These are phyloP conservation scores for Geodia barretti DNA, from an alignment of 37 sponge, comb jelly and placozoan genomes.

Conservation along the genomic window DNA sequence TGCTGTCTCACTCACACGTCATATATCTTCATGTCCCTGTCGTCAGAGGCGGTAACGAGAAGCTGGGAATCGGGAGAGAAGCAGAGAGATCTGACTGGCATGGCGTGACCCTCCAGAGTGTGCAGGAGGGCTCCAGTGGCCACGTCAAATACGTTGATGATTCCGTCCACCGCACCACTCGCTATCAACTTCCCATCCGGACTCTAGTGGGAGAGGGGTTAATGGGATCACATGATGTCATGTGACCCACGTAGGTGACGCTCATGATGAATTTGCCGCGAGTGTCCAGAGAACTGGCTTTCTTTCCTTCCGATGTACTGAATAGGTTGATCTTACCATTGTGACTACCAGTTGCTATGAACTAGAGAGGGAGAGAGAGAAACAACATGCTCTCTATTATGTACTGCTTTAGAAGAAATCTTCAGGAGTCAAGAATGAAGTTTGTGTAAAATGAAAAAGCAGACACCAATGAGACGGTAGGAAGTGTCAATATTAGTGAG, in stretches of 20 bases:
- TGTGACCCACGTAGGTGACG: constrained; percentile 82
- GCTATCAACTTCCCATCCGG: constrained; percentile 93
- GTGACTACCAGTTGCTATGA: constrained; percentile 95
- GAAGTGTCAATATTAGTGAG: too few relatives aligned
- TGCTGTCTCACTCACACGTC: constrained; percentile 73
- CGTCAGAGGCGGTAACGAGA: constrained; percentile 95
- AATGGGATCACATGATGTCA: not conserved
- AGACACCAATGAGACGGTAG: not conserved
- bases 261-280: constrained; percentile 96
- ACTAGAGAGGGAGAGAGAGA: constrained; percentile 79
- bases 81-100: constrained; percentile 93
- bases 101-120: constrained; percentile 95
- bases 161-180: constrained; percentile 96
- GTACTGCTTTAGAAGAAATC: too few relatives aligned
- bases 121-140: constrained; percentile 82
- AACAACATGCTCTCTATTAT: constrained; percentile 91
- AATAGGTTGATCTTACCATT: constrained; percentile 94
- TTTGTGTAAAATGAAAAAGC: not conserved
- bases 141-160: constrained; percentile 92
- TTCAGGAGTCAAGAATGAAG: constrained; percentile 38
- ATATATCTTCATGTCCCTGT: constrained; percentile 96
- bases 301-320: constrained; percentile 82
- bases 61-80: constrained; percentile 95
- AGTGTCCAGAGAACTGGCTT: constrained; percentile 86
- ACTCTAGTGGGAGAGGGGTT: constrained; percentile 52